Evolutionary conservation across 64 coral and sea anemone genomes (phyloP), one percentile per base, ranked within the genome.

Genomic region (Astreopora myriophthalma): DNA sequence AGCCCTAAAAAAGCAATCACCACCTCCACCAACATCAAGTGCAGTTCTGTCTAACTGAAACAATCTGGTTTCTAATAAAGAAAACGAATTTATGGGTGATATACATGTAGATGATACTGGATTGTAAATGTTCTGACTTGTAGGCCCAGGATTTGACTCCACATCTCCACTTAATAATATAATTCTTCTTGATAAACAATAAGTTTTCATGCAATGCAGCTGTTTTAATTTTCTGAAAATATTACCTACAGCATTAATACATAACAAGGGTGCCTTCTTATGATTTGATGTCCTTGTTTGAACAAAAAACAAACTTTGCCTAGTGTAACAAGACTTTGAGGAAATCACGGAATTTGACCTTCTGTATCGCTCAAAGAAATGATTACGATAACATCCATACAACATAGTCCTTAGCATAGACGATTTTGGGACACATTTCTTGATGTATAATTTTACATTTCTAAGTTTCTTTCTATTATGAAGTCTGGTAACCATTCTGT

Each of bases 401-500:
- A 75, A 75, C 72, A 75, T 75, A 46, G 49, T 23, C 36, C 23
- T 42, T 23, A 75, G 72, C n/a, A 1, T 73, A 75, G 34, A 75
- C 7, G 36, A 75, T 75, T 75, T 75, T 46, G 36, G 3, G 35
- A 75, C 72, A 75, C 72, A 75, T 65, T 31, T 85, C 80, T 67
- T 85, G 13, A 85, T 25, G 49, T 40, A 85, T 34, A 65, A 85
- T 44, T 85, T 85, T 23, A 67, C 58, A 55, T 67, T 65, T 60
- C 33, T 35, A 34, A 82, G 3, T 60, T 85, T 39, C 34, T 82
- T 63, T 67, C 60, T 85, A 39, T 37, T 67, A 65, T 22, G 9
- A 65, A 85, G 80, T 82, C 27, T 82, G 25, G 44, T 80, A 60
- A 80, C 76, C 44, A 52, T 80, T 44, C 42, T 80, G 79, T 82